Base-by-base conservation (phyloP, 2,113 vertebrate species). In the Hemiprocne comata region DNA sequence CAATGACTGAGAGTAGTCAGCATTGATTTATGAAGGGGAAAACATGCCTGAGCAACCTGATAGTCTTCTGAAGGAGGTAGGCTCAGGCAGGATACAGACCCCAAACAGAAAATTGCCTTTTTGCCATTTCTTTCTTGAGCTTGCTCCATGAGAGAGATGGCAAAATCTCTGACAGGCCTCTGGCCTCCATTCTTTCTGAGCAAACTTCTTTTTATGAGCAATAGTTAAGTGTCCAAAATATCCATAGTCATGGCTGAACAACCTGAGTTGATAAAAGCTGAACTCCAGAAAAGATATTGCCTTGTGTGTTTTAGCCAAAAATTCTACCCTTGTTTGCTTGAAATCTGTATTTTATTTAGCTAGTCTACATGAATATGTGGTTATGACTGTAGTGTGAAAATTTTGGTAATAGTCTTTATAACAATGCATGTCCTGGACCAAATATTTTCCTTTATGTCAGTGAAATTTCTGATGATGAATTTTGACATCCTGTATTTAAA, bases 401-500 rank as follows among this genome's bases (percentile, higher is more conserved):
- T 81, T 84, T 54, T 81, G 15, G 65, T 92, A 91, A 91, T 51
- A 67, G 62, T 89, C 84, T 86, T 77, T 81, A 61, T 72, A 92
- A 75, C 70, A 80, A 89, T 42, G 40, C 40, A 64, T 82, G 17
- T 21, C 29, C 55, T 67, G 72, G 79, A 17, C 48, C 81, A 81
- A 89, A 57, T 92, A 75, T 92, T 95, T 95, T 94, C 77, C 69
- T 72, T 87, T 86, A 81, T 44, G 66, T 86, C 95, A 92, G 66
- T 92, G 73, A 93, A 89, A 93, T 81, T 90, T 94, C 87, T 89
- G 54, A 84, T 77, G 81, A 94, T 89, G 70, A 87, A 85, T 95
- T 95, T 84, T 94, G 95, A 93, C 87, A 91, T 70, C 50, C 50
- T 78, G 20, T 75, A 48, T 89, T 93, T 90, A 95, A 96, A 97